Conservation (phyloP, 1,140 invertebrate genomes). For the Archivesica marissinica region DNA sequence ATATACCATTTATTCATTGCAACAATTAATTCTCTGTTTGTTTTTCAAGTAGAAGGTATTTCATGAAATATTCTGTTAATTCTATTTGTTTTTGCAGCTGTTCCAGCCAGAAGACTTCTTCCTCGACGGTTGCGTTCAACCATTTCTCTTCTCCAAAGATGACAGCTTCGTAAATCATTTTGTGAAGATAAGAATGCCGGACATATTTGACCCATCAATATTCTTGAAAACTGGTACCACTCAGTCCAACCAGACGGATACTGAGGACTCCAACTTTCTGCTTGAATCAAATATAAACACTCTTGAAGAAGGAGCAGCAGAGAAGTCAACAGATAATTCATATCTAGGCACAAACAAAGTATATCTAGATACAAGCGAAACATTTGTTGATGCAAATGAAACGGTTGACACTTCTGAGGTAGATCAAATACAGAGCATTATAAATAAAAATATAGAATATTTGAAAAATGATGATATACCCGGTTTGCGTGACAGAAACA, state of each 20-base stretch:
- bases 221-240: constrained; percentile 30
- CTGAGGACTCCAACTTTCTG: constrained; percentile 38
- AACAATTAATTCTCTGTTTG: no score
- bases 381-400: constrained; percentile 23
- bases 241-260: neutral
- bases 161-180: constrained; percentile 59
- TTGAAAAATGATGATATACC: constrained; percentile 36
- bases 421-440: constrained; percentile 46
- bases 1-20: no score
- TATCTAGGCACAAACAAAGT: no score
- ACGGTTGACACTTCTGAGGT: neutral
- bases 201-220: constrained; percentile 54
- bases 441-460: constrained; percentile 61
- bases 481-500: neutral
- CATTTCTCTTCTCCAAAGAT: constrained; percentile 54
- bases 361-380: no score
- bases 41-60: no score
- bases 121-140: constrained; percentile 12
- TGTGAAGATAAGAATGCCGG: constrained; percentile 53
- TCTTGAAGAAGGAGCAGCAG: constrained; percentile 28
- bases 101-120: constrained; percentile 53
- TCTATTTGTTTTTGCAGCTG: constrained; percentile 37
- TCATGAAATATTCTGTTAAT: no score
- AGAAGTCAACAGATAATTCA: constrained; percentile 4
- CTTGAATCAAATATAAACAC: constrained; percentile 40